Evolutionary conservation across 2,797 vertebrate genomes (phyloP).

Genomic region (Lindbergichthys nudifrons): DNA sequence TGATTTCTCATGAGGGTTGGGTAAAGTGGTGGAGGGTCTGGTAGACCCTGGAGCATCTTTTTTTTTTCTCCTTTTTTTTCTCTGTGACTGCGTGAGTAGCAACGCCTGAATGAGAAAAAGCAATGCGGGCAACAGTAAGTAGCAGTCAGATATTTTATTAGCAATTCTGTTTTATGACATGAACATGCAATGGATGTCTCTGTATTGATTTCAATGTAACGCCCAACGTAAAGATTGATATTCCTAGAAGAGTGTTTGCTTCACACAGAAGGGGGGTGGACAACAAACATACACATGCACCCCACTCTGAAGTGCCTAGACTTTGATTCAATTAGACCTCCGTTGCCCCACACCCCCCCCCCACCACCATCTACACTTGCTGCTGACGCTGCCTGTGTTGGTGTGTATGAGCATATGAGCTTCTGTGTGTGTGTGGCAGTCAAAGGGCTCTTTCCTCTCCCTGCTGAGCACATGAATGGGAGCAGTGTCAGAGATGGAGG

Average conservation of each 20-base stretch:
- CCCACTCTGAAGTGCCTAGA: conserved; percentile 67
- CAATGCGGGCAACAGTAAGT: conserved; percentile 96
- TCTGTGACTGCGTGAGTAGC: conserved; percentile 79
- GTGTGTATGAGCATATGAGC: conserved; percentile 71
- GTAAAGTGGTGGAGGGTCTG: conserved; percentile 77
- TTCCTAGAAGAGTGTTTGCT: conserved; percentile 33
- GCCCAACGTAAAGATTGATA: conserved; percentile 23
- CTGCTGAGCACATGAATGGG: conserved; percentile 77
- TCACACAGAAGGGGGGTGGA: conserved; percentile 31
- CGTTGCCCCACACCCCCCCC: conserved; percentile 52
- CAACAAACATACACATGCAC: conserved; percentile 41
- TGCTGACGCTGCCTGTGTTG: conserved; percentile 75
- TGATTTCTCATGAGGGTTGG: conserved; percentile 76
- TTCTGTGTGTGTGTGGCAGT: conserved; percentile 65
- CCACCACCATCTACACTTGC: conserved; percentile 57
- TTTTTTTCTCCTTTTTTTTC: conserved; percentile 34
- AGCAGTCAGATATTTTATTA: conserved; percentile 70
- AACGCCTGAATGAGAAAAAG: conserved; percentile 90
- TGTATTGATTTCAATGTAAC: conserved; percentile 40
- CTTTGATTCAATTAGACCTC: conserved; percentile 82
- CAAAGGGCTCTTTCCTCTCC: conserved; percentile 71
- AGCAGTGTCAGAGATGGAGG: conserved; percentile 79
- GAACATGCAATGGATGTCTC: conserved; percentile 28
- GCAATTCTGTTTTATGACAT: conserved; percentile 31
- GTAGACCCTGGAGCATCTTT: conserved; percentile 73